These are phyloP conservation scores for Psylliodes chrysocephalus DNA, from an alignment of 2,888 invertebrate species.

Conservation along the genomic window DNA sequence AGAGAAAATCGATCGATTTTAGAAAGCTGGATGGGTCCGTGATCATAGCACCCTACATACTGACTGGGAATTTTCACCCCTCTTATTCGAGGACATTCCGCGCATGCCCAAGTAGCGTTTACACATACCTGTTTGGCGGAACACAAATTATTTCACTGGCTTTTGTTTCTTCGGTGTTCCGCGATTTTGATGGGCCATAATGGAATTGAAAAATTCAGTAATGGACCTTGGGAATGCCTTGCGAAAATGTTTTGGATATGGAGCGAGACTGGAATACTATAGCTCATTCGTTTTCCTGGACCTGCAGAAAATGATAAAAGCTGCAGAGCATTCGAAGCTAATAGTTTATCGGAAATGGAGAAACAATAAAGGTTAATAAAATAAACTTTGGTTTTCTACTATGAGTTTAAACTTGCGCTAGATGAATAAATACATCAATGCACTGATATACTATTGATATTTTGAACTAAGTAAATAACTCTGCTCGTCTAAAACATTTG, in stretches of 20 bases:
- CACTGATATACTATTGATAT: no score
- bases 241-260: conserved; percentile 18
- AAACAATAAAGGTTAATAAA: no score
- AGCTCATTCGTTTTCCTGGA: not conserved
- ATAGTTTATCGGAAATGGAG: no score
- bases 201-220: conserved; percentile 36
- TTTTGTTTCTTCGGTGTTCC: conserved; percentile 39
- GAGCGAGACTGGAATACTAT: not conserved
- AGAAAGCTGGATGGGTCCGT: conserved; percentile 53
- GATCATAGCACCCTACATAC: conserved; percentile 58
- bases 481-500: no score
- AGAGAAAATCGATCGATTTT: conserved; percentile 51
- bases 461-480: no score
- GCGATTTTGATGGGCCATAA: conserved; percentile 31
- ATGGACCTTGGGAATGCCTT: conserved; percentile 24
- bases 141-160: conserved; percentile 46
- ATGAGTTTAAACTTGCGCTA: no score
- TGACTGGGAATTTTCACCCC: conserved; percentile 58
- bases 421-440: no score
- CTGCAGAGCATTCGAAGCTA: no score
- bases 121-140: conserved; percentile 51
- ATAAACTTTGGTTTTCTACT: no score
- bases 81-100: conserved; percentile 52
- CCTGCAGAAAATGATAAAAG: no score
- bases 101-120: conserved; percentile 53